Conservation (phyloP, 2,888 invertebrate genomes). For the Epinotia nisella region DNA sequence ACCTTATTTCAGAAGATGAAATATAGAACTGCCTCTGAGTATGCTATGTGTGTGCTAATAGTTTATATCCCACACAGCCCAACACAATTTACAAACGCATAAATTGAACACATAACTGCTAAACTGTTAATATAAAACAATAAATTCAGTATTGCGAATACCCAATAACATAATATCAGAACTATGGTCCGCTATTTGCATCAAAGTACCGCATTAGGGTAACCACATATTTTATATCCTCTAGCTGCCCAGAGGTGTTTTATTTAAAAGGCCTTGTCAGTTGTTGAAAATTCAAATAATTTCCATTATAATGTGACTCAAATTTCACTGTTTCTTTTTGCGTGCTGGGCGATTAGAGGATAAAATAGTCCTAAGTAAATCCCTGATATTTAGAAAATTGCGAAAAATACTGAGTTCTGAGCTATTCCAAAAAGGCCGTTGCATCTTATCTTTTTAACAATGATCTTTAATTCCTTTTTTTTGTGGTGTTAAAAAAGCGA, state of each 20-base stretch:
- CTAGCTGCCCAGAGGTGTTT: too few species aligned
- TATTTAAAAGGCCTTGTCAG: too few species aligned
- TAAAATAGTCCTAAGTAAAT: not conserved
- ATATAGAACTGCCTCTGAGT: too few species aligned
- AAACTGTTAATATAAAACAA: conserved; percentile 10
- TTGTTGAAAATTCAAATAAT: too few species aligned
- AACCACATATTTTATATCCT: not conserved
- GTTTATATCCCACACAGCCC: not conserved
- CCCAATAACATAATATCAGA: conserved; percentile 12
- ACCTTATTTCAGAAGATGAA: too few species aligned
- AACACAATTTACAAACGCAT: conserved; percentile 11
- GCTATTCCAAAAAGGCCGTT: not conserved
- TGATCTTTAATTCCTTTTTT: not conserved
- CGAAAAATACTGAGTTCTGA: too few species aligned
- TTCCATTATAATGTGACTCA: too few species aligned
- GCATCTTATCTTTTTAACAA: not conserved
- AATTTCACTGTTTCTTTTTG: too few species aligned
- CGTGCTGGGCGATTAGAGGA: too few species aligned
- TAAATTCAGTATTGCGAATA: conserved; percentile 28
- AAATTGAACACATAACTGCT: conserved; percentile 9
- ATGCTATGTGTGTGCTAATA: not conserved
- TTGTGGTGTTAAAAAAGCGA: too few species aligned
- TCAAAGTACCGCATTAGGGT: not conserved
- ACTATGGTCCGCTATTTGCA: conserved; percentile 25
- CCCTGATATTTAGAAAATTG: not conserved